A percentile compares a stretch with the other conserved stretches of the same genome.
These are phyloP conservation scores for Protonemura montana DNA, from an alignment of 2,888 invertebrate species.

Conservation along the genomic window DNA sequence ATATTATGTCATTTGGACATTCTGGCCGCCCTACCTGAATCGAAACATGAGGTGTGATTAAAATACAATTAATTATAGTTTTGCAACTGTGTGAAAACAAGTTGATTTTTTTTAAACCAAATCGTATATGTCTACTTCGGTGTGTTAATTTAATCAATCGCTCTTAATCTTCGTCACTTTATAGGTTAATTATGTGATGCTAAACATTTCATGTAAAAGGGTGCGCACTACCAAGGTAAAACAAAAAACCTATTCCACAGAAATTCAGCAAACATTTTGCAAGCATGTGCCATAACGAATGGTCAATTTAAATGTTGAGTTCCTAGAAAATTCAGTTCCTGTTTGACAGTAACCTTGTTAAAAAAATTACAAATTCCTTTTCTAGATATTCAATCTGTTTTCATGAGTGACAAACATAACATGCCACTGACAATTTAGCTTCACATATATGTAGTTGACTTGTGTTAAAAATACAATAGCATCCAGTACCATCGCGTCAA, in stretches of 20 bases:
- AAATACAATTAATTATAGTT: neutral
- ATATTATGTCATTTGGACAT: neutral
- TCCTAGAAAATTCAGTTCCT: neutral
- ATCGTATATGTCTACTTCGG: neutral
- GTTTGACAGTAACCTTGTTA: neutral
- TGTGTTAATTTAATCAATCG: neutral
- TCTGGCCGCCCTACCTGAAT: neutral
- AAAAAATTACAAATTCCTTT: conserved; percentile 2
- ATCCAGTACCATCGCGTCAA: neutral
- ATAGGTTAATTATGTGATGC: neutral
- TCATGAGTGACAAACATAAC: too few species aligned
- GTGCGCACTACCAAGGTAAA: neutral
- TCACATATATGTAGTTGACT: too few species aligned
- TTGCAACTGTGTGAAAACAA: neutral
- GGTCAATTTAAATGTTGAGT: neutral
- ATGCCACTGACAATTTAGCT: too few species aligned
- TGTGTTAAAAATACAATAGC: too few species aligned
- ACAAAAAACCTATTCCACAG: neutral
- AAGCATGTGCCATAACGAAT: neutral
- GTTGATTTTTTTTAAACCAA: neutral
- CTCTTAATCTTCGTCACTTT: neutral
- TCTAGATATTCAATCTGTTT: neutral
- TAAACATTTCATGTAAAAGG: neutral
- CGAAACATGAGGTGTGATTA: neutral
- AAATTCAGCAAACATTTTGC: neutral